Base-by-base conservation (phyloP, 2,113 vertebrate genomes). In the Colossoma macropomum region DNA sequence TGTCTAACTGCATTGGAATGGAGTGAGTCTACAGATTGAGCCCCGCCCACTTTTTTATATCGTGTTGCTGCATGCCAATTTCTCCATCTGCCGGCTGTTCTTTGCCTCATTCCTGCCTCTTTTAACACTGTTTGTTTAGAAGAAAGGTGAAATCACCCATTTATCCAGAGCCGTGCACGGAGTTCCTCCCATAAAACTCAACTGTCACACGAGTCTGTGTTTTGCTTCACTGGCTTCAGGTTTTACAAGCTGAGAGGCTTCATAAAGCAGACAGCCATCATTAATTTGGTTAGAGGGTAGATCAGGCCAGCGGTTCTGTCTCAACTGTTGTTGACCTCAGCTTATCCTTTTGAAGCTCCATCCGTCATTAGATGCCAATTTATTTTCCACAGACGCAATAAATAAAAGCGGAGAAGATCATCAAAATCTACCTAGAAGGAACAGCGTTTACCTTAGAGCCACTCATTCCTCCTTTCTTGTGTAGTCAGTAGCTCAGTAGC, bases 91-190 rank as follows among this genome's bases (percentile, higher is more conserved):
- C 77, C 48, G 23, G 30, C 71, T 79, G 56, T 68, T 78, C 73
- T 50, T 74, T 60, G 65, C 62, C 48, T 84, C 30, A 50, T 79
- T 79, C 82, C 48, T 80, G 41, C 50, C 28, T 25, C 56, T 59
- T 23, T 50, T n/a, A 41, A 75, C 75, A 63, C 54, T 79, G 77
- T 80, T 86, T 83, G 78, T 86, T 75, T 86, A 48, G 78, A 65
- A 80, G 78, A 25, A 79, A 82, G 32, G 30, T 75, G 68, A 75
- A 54, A 75, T 82, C 60, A 75, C 30, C 45, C 11, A 50, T 25
- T 71, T 70, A 76, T 74, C 30, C 56, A 38, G 75, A 73, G 56
- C 62, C 34, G 32, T 71, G 23, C 32, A 50, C 28, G 59, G 63
- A 76, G 63, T 63, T 84, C 72, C 72, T 65, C 77, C 73, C 68